Evolutionary conservation across 1,140 invertebrate genomes (phyloP).

Genomic region (Drosophila suzukii): DNA sequence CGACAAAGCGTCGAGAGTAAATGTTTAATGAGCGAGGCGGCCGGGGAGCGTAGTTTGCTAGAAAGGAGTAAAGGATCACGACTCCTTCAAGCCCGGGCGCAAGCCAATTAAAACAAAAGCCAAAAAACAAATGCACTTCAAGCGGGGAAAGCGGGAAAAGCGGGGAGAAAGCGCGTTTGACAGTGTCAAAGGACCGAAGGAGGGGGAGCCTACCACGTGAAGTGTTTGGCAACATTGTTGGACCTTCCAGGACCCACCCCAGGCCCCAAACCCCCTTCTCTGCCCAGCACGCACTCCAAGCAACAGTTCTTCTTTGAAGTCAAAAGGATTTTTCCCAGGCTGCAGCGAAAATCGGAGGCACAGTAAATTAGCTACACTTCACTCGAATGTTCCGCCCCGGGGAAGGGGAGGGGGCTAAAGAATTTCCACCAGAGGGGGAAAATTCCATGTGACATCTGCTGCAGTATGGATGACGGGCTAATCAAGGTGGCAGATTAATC

Average conservation of each 20-base stretch:
- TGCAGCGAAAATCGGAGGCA: conserved; percentile 29
- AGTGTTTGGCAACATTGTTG: conserved; percentile 75
- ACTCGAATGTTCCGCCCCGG: conserved; percentile 13
- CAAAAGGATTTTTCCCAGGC: conserved; percentile 56
- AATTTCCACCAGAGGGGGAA: neutral
- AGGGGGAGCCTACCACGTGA: conserved; percentile 69
- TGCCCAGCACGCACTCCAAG: conserved; percentile 62
- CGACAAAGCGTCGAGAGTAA: conserved; percentile 80
- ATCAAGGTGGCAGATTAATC: conserved; percentile 47
- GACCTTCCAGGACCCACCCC: conserved; percentile 11
- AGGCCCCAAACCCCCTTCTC: neutral
- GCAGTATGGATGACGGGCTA: conserved; percentile 14
- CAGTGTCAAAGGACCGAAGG: conserved; percentile 66
- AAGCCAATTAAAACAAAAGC: conserved; percentile 82
- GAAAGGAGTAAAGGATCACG: conserved; percentile 54
- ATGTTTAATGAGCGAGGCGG: conserved; percentile 75
- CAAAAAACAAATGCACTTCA: conserved; percentile 81
- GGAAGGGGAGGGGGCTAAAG: conserved; percentile 14
- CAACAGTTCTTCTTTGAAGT: conserved; percentile 82
- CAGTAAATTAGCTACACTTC: conserved; percentile 77
- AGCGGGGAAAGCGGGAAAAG: conserved; percentile 27
- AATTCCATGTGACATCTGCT: conserved; percentile 45
- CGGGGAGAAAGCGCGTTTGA: conserved; percentile 49
- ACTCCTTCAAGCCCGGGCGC: conserved; percentile 65
- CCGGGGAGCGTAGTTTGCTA: conserved; percentile 58